Base-by-base conservation (phyloP, 2,888 invertebrate genomes). In the Cryptus armator region DNA sequence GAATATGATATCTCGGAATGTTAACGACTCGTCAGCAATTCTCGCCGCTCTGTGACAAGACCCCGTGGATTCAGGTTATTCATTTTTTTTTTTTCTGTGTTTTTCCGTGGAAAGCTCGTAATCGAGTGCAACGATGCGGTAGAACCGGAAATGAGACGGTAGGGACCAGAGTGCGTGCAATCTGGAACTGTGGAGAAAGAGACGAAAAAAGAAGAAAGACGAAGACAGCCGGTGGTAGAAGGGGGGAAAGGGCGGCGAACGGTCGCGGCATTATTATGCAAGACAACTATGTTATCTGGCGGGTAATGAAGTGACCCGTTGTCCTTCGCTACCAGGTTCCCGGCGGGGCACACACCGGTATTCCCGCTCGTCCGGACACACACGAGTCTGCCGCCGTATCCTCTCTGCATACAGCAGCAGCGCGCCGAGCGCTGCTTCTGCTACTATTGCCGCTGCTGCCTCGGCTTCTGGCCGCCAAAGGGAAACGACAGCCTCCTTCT, bases 241-340 rank as follows among this genome's bases (percentile, higher is more conserved):
- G 43, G 24, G 44, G 53, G 48, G 29, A 37, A 53, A 78, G 71
- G 74, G 51, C 46, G 77, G 51, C 16, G 29, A 48, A 79, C 68
- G 76, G 70, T 80, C 59, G 59, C 80, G 74, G 86, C 84, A 88
- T 87, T 87, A 91, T 91, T 92, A 91, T 87, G 91, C 90, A 90
- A 91, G 90, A 91, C 89, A 87, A 90, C 89, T 90, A 84, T 89
- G 89, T 91, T 91, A 92, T 92, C 91, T 90, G 88, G 75, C 88
- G 87, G 90, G 89, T 91, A 92, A 91, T 90, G 89, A 91, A 92
- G 89, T 86, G 89, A 90, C 91, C 90, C 88, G 90, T 88, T 89
- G 90, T 90, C 90, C 91, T 91, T 89, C 89, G 89, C 91, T 91
- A 90, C 92, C 90, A 89, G 87, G 88, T 90, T 89, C 86, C 87